Evolutionary conservation across 2,797 vertebrate species (phyloP).

Genomic region (Crocidura indochinensis): DNA sequence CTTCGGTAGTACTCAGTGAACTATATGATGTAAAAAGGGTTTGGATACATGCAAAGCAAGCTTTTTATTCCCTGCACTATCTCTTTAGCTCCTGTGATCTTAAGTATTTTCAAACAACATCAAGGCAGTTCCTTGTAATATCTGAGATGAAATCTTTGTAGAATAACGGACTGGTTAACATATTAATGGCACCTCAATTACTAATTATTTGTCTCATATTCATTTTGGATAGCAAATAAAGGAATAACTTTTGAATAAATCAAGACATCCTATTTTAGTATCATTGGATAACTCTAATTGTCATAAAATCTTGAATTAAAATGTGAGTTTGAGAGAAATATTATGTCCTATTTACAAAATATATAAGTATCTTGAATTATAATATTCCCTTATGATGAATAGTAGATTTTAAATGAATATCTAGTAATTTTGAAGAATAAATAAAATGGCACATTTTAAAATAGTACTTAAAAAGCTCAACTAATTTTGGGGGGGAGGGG

Average conservation of each 20-base stretch:
- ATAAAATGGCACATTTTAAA: conserved; percentile 63
- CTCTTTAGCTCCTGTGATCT: background rate
- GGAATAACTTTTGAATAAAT: conserved; percentile 24
- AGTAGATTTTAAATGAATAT: conserved; percentile 31
- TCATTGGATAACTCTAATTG: background rate
- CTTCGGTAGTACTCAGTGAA: too few relatives aligned
- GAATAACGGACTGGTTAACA: background rate
- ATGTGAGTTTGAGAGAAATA: conserved; percentile 21
- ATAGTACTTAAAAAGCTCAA: conserved; percentile 59
- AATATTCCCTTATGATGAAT: conserved; percentile 4
- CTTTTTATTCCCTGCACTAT: background rate
- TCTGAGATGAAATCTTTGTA: background rate
- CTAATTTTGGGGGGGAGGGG: too few relatives aligned
- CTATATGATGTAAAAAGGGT: too few relatives aligned
- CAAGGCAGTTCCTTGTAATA: background rate
- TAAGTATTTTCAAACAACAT: conserved; percentile 7
- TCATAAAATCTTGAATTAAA: background rate
- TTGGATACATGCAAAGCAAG: too few relatives aligned
- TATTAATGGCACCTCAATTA: background rate
- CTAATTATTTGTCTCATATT: background rate
- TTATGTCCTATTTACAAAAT: background rate
- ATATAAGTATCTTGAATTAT: conserved; percentile 46
- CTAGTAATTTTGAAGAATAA: conserved; percentile 22
- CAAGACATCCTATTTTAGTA: background rate
- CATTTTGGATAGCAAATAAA: background rate